Evolutionary conservation across 2,888 invertebrate species (phyloP).

Genomic region (Oxyteleia sp.): DNA sequence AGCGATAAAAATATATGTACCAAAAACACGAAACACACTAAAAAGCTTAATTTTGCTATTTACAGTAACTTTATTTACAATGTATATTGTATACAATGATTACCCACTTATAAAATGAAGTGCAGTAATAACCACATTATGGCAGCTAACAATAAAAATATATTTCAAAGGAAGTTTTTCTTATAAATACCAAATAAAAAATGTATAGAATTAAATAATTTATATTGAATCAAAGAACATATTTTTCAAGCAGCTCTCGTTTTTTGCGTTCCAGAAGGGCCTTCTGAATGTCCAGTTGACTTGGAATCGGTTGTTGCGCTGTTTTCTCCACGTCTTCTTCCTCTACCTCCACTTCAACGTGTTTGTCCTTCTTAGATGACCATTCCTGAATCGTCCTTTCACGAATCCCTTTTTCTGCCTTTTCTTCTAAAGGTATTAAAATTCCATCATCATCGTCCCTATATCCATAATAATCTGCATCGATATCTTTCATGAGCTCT

Average conservation of each 20-base stretch:
- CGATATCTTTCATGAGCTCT: slow-evolving; percentile 99
- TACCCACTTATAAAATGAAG: too few relatives aligned
- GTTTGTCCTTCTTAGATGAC: slow-evolving; percentile 89
- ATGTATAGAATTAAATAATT: not conserved
- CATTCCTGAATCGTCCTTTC: slow-evolving; percentile 91
- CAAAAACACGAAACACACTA: too few relatives aligned
- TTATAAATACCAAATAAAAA: not conserved
- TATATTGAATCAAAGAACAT: slow-evolving; percentile 87
- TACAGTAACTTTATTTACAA: too few relatives aligned
- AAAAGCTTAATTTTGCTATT: too few relatives aligned
- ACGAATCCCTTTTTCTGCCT: slow-evolving; percentile 91
- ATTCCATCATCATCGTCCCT: slow-evolving; percentile 99
- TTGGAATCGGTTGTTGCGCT: slow-evolving; percentile 97
- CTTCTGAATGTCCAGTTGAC: slow-evolving; percentile 97
- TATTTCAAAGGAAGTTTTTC: not conserved
- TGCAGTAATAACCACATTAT: too few relatives aligned
- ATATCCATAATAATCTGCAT: slow-evolving; percentile 99
- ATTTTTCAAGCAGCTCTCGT: slow-evolving; percentile 95
- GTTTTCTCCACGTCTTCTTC: slow-evolving; percentile 89
- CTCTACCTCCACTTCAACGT: slow-evolving; percentile 88
- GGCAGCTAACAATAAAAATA: not conserved
- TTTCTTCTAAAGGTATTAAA: slow-evolving; percentile 94
- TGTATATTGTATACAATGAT: too few relatives aligned
- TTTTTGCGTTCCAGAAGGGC: slow-evolving; percentile 96
- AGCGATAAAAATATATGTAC: too few relatives aligned